These are phyloP conservation scores for Crocodylus rhombifer DNA, from an alignment of 2,797 vertebrate genomes.

Conservation along the genomic window DNA sequence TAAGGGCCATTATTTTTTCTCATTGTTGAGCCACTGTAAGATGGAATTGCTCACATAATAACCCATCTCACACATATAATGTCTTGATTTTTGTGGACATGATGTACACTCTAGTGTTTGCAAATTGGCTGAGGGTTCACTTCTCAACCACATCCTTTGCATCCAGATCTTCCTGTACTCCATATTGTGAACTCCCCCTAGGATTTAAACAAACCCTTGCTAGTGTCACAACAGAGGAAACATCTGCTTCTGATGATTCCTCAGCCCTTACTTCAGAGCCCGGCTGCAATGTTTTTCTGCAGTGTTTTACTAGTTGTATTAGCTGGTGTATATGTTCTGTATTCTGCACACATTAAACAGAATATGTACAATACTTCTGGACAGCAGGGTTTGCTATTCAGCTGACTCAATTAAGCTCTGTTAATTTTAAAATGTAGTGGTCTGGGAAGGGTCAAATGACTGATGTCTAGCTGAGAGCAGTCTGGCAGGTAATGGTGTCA, in stretches of 20 bases:
- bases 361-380: background rate
- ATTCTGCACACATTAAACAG: background rate
- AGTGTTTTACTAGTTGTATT: too few relatives aligned
- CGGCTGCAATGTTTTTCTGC: background rate
- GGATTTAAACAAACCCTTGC: background rate
- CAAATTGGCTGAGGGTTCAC: background rate
- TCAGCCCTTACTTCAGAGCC: background rate
- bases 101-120: background rate
- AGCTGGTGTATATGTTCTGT: too few relatives aligned
- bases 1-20: too few relatives aligned
- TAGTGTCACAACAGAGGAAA: background rate
- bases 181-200: background rate
- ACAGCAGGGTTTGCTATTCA: background rate
- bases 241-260: background rate
- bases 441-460: background rate
- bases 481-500: background rate
- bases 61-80: background rate
- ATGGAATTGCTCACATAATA: accelerated
- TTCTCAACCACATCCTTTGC: too few relatives aligned
- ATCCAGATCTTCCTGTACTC: background rate
- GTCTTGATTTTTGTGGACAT: accelerated
- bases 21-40: background rate
- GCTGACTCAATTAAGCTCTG: too few relatives aligned
- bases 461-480: background rate
- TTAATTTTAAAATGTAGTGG: background rate